phyloP scores from a whole-genome alignment of 1,140 invertebrate genomes.

The Drosophila setifemur region DNA sequence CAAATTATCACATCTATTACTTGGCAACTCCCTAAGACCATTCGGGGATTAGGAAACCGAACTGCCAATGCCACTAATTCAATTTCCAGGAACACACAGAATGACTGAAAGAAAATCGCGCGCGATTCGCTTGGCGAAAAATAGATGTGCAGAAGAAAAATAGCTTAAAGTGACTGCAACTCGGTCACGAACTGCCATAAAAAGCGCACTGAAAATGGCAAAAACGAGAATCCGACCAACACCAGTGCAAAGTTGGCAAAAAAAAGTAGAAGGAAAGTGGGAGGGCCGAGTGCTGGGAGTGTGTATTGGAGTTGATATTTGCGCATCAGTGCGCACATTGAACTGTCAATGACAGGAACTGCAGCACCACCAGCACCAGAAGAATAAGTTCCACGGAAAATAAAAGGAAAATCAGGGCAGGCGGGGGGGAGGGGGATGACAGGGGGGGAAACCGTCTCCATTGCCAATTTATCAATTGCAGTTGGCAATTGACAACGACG shows the following conservation, averaged over 20 bases:
- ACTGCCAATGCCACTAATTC: conserved; percentile 75
- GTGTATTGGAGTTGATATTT: conserved; percentile 79
- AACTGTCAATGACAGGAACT: conserved; percentile 69
- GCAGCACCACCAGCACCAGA: neutral
- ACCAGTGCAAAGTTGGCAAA: neutral
- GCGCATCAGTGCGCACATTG: conserved; percentile 79
- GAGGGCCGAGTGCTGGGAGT: too few species aligned
- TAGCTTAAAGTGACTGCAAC: conserved; percentile 72
- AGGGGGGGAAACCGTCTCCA: conserved; percentile 20
- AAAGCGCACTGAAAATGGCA: conserved; percentile 61
- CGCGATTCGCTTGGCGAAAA: conserved; percentile 9
- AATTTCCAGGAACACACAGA: conserved; percentile 61
- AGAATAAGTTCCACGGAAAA: conserved; percentile 27
- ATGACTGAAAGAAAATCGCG: conserved; percentile 26
- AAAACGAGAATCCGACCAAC: conserved; percentile 19
- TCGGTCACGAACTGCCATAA: conserved; percentile 78
- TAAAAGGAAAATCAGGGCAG: conserved; percentile 24
- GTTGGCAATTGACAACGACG: conserved; percentile 56
- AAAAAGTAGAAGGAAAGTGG: neutral
- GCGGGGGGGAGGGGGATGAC: too few species aligned
- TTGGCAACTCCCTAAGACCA: conserved; percentile 47
- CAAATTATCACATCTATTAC: conserved; percentile 71
- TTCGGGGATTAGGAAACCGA: conserved; percentile 53
- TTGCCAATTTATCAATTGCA: conserved; percentile 79
- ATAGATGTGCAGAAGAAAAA: neutral